Conservation (phyloP, 2,797 vertebrate species). For the Gorsachius magnificus region DNA sequence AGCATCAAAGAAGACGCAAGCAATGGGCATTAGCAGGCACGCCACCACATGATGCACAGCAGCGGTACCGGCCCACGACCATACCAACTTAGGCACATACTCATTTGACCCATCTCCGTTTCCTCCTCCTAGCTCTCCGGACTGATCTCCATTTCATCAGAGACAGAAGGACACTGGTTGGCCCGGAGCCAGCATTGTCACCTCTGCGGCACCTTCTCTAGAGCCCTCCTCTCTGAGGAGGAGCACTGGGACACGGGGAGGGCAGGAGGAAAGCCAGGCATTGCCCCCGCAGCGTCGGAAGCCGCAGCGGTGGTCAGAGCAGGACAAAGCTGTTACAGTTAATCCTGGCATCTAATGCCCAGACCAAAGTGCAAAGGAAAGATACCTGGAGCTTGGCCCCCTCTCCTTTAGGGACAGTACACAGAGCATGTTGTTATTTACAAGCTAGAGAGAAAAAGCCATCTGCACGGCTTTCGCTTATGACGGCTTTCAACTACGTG, state of each 20-base stretch:
- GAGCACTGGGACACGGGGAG: not conserved
- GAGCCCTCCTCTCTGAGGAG: not conserved
- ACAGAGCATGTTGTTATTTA: not conserved
- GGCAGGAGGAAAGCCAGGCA: not conserved
- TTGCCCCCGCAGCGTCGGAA: not conserved
- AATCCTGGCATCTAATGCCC: not conserved
- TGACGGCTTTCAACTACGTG: fast-evolving
- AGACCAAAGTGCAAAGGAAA: not conserved
- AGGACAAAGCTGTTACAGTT: not conserved
- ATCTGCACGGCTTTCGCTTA: not conserved
- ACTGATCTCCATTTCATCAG: not conserved
- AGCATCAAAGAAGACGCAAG: not conserved
- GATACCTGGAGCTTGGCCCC: not conserved
- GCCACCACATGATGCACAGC: fast-evolving
- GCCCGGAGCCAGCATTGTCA: fast-evolving
- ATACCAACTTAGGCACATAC: fast-evolving
- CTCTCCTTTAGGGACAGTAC: not conserved
- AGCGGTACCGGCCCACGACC: fast-evolving
- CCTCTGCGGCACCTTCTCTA: not conserved
- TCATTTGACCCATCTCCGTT: not conserved
- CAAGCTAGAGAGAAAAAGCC: not conserved
- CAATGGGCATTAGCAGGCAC: fast-evolving
- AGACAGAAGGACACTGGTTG: not conserved
- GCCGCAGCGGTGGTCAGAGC: fast-evolving
- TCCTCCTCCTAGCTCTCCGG: not conserved